Evolutionary conservation across 2,113 vertebrate genomes (phyloP).

Genomic region (Artemisiospiza belli): DNA sequence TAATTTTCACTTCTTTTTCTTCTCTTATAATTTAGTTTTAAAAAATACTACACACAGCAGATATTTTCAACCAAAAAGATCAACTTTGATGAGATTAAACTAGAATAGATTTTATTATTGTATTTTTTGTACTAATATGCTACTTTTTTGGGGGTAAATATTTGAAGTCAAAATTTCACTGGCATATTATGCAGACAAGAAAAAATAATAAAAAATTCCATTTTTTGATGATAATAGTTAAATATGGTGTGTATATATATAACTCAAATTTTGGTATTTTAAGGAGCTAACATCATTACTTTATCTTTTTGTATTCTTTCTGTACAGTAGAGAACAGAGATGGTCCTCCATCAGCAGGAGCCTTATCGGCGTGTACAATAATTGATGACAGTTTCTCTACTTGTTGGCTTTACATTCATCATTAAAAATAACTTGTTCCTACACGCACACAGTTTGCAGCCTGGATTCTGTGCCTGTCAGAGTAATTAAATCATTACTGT

Average conservation of each 20-base stretch:
- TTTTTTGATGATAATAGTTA: not conserved
- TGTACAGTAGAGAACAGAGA: not conserved
- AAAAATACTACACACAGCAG: rapidly evolving
- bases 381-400: not conserved
- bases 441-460: not conserved
- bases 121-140: not conserved
- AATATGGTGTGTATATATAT: not conserved
- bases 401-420: not conserved
- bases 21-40: not conserved
- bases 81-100: not conserved
- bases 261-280: not conserved
- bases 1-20: not conserved
- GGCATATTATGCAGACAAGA: not conserved
- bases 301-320: not conserved
- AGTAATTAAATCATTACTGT: not conserved
- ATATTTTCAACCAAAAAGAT: not conserved
- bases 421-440: not conserved
- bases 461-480: not conserved
- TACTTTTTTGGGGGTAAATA: not conserved
- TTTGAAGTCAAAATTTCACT: not conserved
- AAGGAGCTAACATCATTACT: not conserved
- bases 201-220: not conserved
- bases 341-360: not conserved
- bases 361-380: rapidly evolving
- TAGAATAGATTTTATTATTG: not conserved